Conservation (phyloP, 1,140 invertebrate genomes). For the Aphaenogaster floridana region DNA sequence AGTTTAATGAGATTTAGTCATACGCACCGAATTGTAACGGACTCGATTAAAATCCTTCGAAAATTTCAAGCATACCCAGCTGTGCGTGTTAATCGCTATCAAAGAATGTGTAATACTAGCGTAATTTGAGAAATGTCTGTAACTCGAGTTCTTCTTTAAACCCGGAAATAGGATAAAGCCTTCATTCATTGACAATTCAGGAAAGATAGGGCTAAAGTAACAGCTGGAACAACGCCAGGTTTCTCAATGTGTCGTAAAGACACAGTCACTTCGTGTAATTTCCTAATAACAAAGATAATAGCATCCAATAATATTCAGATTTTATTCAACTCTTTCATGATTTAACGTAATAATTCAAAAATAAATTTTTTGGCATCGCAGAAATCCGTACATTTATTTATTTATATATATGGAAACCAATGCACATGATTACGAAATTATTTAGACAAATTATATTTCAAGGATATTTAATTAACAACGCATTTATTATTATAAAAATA, state of each 20-base stretch:
- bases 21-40: not conserved
- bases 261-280: conserved; percentile 27
- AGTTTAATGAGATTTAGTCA: not conserved
- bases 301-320: not conserved
- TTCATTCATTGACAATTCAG: conserved; percentile 55
- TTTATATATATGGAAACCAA: not conserved
- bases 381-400: not conserved
- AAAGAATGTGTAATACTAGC: conserved; percentile 7
- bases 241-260: conserved; percentile 10
- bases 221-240: conserved; percentile 67
- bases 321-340: not conserved
- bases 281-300: not conserved
- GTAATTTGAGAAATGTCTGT: conserved; percentile 54
- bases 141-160: conserved; percentile 27
- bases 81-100: conserved; percentile 33
- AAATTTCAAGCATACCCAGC: not conserved
- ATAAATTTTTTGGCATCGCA: not conserved
- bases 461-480: not conserved
- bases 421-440: not conserved
- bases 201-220: conserved; percentile 31
- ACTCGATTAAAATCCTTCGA: not conserved
- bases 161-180: conserved; percentile 62
- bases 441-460: not conserved
- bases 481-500: not conserved
- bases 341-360: not conserved